Evolutionary conservation across 2,797 vertebrate genomes (phyloP).

Genomic region (Salarias fasciatus): DNA sequence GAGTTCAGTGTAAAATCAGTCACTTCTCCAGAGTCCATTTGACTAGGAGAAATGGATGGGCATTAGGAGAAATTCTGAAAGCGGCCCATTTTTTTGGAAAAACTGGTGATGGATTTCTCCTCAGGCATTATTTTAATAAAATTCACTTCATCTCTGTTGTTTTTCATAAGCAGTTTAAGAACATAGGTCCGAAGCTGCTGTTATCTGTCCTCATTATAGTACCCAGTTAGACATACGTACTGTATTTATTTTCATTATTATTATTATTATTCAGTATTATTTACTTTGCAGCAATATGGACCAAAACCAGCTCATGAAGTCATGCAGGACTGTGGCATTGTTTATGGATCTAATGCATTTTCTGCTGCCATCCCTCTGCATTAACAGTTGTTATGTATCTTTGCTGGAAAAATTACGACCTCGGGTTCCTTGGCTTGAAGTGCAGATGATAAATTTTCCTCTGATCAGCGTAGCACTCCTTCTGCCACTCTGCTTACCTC

Average conservation of each 20-base stretch:
- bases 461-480: slow-evolving; percentile 19
- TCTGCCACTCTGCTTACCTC: slow-evolving; percentile 15
- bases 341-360: slow-evolving; percentile 58
- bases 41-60: slow-evolving; percentile 78
- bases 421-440: slow-evolving; percentile 49
- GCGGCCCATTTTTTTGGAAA: slow-evolving; percentile 66
- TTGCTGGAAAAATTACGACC: slow-evolving; percentile 46
- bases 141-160: slow-evolving; percentile 28
- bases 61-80: slow-evolving; percentile 75
- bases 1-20: slow-evolving; percentile 80
- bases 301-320: slow-evolving; percentile 60
- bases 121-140: slow-evolving; percentile 33
- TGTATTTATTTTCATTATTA: neutral
- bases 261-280: neutral
- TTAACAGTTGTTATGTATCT: slow-evolving; percentile 61
- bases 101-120: slow-evolving; percentile 70
- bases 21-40: slow-evolving; percentile 80
- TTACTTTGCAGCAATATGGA: slow-evolving; percentile 19
- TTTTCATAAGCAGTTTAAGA: slow-evolving; percentile 35
- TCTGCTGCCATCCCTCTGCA: slow-evolving; percentile 51
- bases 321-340: slow-evolving; percentile 47
- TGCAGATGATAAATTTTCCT: slow-evolving; percentile 48
- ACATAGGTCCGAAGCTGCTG: neutral
- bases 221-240: too few species aligned
- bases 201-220: too few species aligned